Percentiles rank a stretch among this genome's conserved stretches.
Evolutionary conservation across 2,113 vertebrate species (phyloP).

Genomic region (Notothenia rossii): DNA sequence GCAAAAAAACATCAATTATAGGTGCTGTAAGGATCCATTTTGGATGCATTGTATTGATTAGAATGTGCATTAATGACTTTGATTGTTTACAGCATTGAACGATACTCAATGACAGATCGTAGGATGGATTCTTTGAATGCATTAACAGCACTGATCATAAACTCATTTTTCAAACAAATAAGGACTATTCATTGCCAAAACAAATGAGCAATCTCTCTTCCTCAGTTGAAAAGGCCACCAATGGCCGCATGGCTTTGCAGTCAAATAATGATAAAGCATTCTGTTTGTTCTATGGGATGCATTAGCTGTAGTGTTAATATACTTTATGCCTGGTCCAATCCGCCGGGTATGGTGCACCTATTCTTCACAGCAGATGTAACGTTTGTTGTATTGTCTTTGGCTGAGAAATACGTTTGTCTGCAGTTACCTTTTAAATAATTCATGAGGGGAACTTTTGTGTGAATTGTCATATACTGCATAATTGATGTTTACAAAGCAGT

Average conservation of each 20-base stretch:
- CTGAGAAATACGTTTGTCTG: constrained; percentile 75
- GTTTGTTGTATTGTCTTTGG: constrained; percentile 74
- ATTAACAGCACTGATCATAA: constrained; percentile 9
- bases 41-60: constrained; percentile 20
- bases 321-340: constrained; percentile 41
- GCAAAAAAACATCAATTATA: constrained; percentile 47
- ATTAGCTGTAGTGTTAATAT: constrained; percentile 66
- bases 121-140: not conserved
- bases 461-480: constrained; percentile 87
- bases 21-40: constrained; percentile 34
- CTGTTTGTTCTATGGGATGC: constrained; percentile 63
- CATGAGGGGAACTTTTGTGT: constrained; percentile 86
- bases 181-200: constrained; percentile 42
- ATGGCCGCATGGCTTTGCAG: constrained; percentile 64
- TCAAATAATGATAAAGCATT: constrained; percentile 70
- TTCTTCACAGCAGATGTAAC: constrained; percentile 77
- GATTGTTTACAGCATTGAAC: constrained; percentile 42
- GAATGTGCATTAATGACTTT: constrained; percentile 49
- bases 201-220: constrained; percentile 66
- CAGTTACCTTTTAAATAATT: constrained; percentile 89
- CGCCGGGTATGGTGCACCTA: constrained; percentile 62
- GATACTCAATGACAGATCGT: constrained; percentile 19
- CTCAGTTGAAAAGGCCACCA: constrained; percentile 73
- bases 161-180: constrained; percentile 47
- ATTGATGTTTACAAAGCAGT: constrained; percentile 88